A percentile compares a stretch with the other conserved stretches of the same genome.
These are phyloP conservation scores for Amblyopsis hoosieri DNA, from an alignment of 2,797 vertebrate species.

Conservation along the genomic window DNA sequence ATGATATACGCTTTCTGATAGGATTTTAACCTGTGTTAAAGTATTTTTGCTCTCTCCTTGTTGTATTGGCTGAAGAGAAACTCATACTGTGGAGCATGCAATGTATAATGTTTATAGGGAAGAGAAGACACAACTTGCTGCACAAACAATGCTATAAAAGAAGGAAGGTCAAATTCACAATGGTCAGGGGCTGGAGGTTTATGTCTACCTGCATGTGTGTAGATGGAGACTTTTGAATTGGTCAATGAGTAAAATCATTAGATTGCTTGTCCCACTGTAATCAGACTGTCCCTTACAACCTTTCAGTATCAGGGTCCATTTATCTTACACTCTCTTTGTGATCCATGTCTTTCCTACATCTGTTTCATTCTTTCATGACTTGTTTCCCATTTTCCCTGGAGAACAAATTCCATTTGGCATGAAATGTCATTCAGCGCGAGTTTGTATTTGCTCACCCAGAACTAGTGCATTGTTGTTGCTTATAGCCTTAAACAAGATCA, in stretches of 20 bases:
- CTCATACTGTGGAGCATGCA: too few species aligned
- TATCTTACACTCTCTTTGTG: conserved; percentile 16
- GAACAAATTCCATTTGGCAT: conserved; percentile 33
- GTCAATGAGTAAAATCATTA: too few species aligned
- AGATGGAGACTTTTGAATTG: too few species aligned
- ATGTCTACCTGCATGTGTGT: too few species aligned
- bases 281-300: too few species aligned
- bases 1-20: conserved; percentile 11
- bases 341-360: conserved; percentile 33
- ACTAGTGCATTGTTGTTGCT: conserved; percentile 27
- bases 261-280: too few species aligned
- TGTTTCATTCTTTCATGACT: conserved; percentile 12
- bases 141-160: too few species aligned
- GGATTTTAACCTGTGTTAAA: conserved; percentile 12
- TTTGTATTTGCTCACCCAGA: conserved; percentile 38
- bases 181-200: too few species aligned
- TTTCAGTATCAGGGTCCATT: background rate
- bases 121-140: too few species aligned
- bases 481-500: conserved; percentile 40
- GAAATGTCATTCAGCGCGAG: conserved; percentile 47
- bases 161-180: too few species aligned
- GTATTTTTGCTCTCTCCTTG: conserved; percentile 12
- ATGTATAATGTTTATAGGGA: too few species aligned
- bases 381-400: conserved; percentile 18
- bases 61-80: too few species aligned